These are phyloP conservation scores for Sebastiscus tertius DNA, from an alignment of 2,797 vertebrate genomes.

Conservation along the genomic window DNA sequence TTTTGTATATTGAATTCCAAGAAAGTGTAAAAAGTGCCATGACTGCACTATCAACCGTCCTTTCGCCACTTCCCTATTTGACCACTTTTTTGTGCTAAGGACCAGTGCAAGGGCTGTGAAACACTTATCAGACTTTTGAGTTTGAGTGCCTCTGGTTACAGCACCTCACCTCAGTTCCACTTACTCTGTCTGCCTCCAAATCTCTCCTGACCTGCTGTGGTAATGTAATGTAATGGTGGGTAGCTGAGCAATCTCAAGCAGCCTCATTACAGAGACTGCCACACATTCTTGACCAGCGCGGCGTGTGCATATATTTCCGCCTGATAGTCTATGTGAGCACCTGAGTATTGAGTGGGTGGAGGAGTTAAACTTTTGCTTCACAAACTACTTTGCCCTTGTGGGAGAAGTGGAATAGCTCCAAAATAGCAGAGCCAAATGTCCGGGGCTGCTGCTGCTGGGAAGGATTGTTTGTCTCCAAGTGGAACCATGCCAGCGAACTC, in stretches of 20 bases:
- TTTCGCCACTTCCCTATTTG: conserved; percentile 9
- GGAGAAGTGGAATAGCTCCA: conserved; percentile 51
- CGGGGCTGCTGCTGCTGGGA: conserved; percentile 19
- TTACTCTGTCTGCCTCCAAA: conserved; percentile 44
- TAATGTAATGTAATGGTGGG: conserved; percentile 47
- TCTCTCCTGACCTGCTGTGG: conserved; percentile 47
- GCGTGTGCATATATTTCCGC: conserved; percentile 36
- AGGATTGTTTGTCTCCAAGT: conserved; percentile 44
- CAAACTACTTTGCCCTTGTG: conserved; percentile 56
- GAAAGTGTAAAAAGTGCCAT: neutral
- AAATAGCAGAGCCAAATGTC: conserved; percentile 50
- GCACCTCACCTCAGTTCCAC: conserved; percentile 43
- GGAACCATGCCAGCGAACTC: conserved; percentile 40
- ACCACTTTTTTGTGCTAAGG: conserved; percentile 18
- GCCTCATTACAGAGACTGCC: conserved; percentile 48
- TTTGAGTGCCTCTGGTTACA: conserved; percentile 40
- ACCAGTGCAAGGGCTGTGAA: conserved; percentile 28
- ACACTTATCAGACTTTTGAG: conserved; percentile 46
- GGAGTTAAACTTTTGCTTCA: conserved; percentile 54
- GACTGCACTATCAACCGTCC: neutral
- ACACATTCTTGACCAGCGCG: conserved; percentile 38
- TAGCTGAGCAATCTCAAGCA: conserved; percentile 50
- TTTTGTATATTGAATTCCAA: neutral
- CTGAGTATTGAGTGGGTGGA: conserved; percentile 46
- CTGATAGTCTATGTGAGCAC: conserved; percentile 24